Conservation (phyloP, 2,797 vertebrate genomes). For the Sebastolobus alascanus region DNA sequence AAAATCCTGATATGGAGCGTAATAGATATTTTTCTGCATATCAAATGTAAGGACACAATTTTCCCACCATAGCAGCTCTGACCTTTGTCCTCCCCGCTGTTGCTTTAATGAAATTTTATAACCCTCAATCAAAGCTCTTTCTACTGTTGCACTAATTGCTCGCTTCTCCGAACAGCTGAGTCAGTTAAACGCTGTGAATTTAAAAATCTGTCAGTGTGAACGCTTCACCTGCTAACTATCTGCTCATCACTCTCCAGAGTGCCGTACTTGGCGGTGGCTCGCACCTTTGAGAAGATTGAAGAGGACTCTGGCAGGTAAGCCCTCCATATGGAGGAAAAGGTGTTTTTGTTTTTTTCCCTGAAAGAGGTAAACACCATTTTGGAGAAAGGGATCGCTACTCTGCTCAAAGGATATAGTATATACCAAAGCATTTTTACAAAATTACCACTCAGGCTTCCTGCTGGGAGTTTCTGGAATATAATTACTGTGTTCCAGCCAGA, state of each 20-base stretch:
- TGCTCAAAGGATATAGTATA: slow-evolving; percentile 23
- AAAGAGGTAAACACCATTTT: slow-evolving; percentile 29
- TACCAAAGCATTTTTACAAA: slow-evolving; percentile 14
- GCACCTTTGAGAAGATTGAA: slow-evolving; percentile 94
- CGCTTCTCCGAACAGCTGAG: slow-evolving; percentile 44
- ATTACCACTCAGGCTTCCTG: slow-evolving; percentile 24
- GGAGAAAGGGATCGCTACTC: slow-evolving; percentile 20
- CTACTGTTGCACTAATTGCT: slow-evolving; percentile 58
- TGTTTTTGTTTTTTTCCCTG: not conserved
- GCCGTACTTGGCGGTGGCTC: slow-evolving; percentile 92
- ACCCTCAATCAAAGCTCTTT: slow-evolving; percentile 50
- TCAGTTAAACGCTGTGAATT: slow-evolving; percentile 37
- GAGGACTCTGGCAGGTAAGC: slow-evolving; percentile 92
- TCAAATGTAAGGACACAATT: slow-evolving; percentile 9
- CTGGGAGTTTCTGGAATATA: slow-evolving; percentile 48
- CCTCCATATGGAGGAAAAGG: slow-evolving; percentile 42
- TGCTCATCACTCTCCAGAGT: slow-evolving; percentile 82
- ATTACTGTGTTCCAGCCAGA: slow-evolving; percentile 38
- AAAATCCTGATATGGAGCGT: not conserved
- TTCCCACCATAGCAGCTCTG: slow-evolving; percentile 3
- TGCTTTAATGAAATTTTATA: slow-evolving; percentile 36
- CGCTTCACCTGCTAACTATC: slow-evolving; percentile 58
- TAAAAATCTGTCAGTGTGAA: slow-evolving; percentile 34
- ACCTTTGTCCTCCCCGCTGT: slow-evolving; percentile 32
- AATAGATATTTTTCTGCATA: not conserved